Conservation (phyloP, 2,888 invertebrate genomes). For the Panzeria rudis region DNA sequence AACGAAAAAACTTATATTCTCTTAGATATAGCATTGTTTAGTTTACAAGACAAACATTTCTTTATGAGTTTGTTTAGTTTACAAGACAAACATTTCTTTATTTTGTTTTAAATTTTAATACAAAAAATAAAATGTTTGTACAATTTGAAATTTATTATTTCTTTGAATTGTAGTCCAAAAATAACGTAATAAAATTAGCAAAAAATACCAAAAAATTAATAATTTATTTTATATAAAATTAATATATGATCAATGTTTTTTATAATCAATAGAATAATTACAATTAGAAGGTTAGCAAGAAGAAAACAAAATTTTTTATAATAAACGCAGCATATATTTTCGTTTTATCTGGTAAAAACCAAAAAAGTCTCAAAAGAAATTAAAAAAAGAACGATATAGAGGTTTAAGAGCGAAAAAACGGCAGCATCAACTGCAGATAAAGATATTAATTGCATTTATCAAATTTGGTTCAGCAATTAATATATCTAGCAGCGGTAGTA, state of each 20-base stretch:
- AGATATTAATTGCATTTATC: slow-evolving; percentile 26
- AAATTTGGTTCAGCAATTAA: slow-evolving; percentile 36
- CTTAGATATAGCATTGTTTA: slow-evolving; percentile 57
- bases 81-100: slow-evolving; percentile 35
- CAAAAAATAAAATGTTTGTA: slow-evolving; percentile 1
- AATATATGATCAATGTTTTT: slow-evolving; percentile 4
- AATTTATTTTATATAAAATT: slow-evolving; percentile 17
- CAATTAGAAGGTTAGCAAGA: slow-evolving; percentile 14
- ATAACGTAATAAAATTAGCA: slow-evolving; percentile 13
- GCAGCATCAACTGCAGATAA: slow-evolving; percentile 36
- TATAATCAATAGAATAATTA: slow-evolving; percentile 37
- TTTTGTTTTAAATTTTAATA: slow-evolving; percentile 18
- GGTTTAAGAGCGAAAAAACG: neutral
- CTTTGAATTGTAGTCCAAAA: slow-evolving; percentile 35
- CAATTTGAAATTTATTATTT: slow-evolving; percentile 35
- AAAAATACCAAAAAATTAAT: slow-evolving; percentile 32
- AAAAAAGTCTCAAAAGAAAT: neutral
- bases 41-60: slow-evolving; percentile 45
- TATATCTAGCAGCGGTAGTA: neutral
- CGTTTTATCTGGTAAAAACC: neutral
- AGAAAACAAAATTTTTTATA: slow-evolving; percentile 6
- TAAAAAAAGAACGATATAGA: neutral
- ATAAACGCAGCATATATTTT: neutral
- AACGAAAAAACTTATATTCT: slow-evolving; percentile 36
- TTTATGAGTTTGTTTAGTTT: slow-evolving; percentile 25